Evolutionary conservation across 2,113 vertebrate genomes (phyloP).

Genomic region (Lutjanus erythropterus): DNA sequence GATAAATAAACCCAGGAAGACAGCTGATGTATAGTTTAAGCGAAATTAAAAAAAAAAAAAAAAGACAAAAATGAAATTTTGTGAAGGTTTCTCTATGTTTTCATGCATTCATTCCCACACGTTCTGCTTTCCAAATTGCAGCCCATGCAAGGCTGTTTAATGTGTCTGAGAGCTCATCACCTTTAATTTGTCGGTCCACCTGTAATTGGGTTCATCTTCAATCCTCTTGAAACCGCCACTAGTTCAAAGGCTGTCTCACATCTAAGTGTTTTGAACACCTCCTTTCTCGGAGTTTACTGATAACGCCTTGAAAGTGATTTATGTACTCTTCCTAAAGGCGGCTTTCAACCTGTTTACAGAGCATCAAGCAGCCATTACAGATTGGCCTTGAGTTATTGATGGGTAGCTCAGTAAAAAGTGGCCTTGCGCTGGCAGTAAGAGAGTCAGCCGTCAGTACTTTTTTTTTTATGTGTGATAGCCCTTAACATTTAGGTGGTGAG

Average conservation of each 20-base stretch:
- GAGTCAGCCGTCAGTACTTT: constrained; percentile 45
- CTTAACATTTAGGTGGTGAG: constrained; percentile 46
- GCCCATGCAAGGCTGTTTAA: background rate
- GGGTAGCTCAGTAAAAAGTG: constrained; percentile 53
- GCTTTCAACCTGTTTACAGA: constrained; percentile 67
- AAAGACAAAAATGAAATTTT: too few relatives aligned
- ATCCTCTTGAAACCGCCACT: constrained; percentile 18
- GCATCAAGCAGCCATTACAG: constrained; percentile 57
- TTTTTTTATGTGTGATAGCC: constrained; percentile 21
- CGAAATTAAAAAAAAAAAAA: too few relatives aligned
- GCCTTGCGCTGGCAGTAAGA: constrained; percentile 51
- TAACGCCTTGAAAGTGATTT: constrained; percentile 62
- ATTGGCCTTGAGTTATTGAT: constrained; percentile 72
- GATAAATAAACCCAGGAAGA: too few relatives aligned
- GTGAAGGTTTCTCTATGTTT: too few relatives aligned
- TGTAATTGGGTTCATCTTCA: constrained; percentile 42
- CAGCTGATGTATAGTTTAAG: background rate
- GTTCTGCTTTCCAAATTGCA: background rate
- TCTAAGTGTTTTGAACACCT: constrained; percentile 35
- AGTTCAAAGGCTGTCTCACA: constrained; percentile 43
- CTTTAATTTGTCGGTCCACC: background rate
- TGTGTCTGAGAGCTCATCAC: constrained; percentile 4
- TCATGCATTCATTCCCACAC: background rate
- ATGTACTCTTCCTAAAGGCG: constrained; percentile 34
- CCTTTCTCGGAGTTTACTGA: constrained; percentile 44